Percentiles rank a stretch among this genome's conserved stretches.
Conservation (phyloP, 2,888 invertebrate species). For the Drosophila anomalata region DNA sequence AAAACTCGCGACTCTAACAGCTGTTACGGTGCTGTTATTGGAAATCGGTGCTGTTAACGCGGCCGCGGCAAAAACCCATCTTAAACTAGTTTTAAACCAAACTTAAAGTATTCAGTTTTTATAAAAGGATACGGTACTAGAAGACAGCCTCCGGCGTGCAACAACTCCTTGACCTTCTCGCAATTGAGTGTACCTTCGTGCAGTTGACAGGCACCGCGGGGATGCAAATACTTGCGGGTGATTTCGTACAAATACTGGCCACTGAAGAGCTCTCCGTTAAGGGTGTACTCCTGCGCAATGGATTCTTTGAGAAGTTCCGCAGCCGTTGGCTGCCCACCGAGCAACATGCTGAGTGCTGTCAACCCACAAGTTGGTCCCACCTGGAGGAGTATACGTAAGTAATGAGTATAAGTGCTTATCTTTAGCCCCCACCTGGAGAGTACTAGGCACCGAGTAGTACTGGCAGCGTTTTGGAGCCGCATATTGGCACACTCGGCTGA, state of each 20-base stretch:
- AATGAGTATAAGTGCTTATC: too few species aligned
- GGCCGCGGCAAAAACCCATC: background rate
- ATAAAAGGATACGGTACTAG: constrained; percentile 86
- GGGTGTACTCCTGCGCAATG: constrained; percentile 87
- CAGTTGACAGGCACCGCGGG: constrained; percentile 67
- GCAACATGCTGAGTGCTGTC: constrained; percentile 93
- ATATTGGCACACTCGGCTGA: constrained; percentile 85
- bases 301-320: constrained; percentile 87
- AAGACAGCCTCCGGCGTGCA: constrained; percentile 83
- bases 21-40: constrained; percentile 16
- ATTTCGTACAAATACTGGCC: constrained; percentile 88
- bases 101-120: background rate
- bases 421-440: constrained; percentile 70
- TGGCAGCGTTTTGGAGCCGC: constrained; percentile 85
- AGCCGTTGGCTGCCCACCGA: constrained; percentile 85
- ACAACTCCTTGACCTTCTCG: constrained; percentile 82
- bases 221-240: constrained; percentile 62
- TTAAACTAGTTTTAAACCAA: background rate
- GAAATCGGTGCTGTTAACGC: constrained; percentile 19
- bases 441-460: constrained; percentile 81
- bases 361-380: constrained; percentile 93
- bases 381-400: constrained; percentile 12
- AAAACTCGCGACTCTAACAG: constrained; percentile 1
- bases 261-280: constrained; percentile 95
- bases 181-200: constrained; percentile 83